Base-by-base conservation (phyloP, 1,140 invertebrate species). In the Drosophila guanche region DNA sequence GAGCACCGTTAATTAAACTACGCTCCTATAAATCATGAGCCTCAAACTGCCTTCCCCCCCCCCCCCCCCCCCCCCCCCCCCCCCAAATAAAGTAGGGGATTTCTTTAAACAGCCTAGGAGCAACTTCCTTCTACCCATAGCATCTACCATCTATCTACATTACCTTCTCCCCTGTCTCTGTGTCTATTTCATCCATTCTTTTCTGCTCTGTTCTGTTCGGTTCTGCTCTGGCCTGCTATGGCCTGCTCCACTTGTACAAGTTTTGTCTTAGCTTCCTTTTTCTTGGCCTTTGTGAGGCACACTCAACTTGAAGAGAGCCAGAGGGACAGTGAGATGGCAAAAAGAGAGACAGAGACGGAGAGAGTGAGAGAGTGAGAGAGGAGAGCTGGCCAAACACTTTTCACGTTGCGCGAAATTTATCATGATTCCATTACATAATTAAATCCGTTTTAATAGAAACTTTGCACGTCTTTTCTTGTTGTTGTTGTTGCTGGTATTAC, bases 351-450 rank as follows among this genome's bases (percentile, higher is more conserved):
- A 29, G 27, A 29, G 6, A 29, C 14, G 4, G 23, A 14, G 53
- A 2, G 4, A 1, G 29, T 10, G 59, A 27, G 4, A 7, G 51
- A n/a, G 29, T 5, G n/a, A 52, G 8, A 43, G 50, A 41, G 59
- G n/a, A 43, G 53, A 55, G 37, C 46, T 73, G 70, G 77, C 73
- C 77, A 67, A 88, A 86, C 83, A 86, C 83, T 86, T 86, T 86
- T 86, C 83, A 88, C 81, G 81, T 86, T 88, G 81, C 81, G 81
- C 79, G 81, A 86, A 88, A 90, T 81, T 89, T 79, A 86, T 89
- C 77, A 90, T 90, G 77, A 90, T 90, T 89, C 81, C 77, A 89
- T 89, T 89, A 89, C 85, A 81, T 89, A 90, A 89, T 89, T 89
- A 90, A 89, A 89, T 89, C 81, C 74, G 86, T 90, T 90, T 90